These are phyloP conservation scores for Cyclura pinguis DNA, from an alignment of 2,797 vertebrate genomes.

Conservation along the genomic window DNA sequence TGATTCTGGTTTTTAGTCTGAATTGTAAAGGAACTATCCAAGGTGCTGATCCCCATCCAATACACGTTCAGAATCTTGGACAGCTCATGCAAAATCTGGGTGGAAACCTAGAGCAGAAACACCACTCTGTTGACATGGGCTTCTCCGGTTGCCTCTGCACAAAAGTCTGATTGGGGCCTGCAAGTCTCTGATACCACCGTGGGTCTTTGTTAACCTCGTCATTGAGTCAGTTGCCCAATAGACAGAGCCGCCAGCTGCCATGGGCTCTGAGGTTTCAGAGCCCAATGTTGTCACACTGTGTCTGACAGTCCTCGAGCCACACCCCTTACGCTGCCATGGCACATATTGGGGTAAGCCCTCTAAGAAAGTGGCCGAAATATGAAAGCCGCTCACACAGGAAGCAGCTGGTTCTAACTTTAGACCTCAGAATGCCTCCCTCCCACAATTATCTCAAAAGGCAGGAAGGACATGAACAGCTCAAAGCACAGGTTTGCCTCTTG, in stretches of 20 bases:
- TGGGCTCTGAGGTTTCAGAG: neutral
- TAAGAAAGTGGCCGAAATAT: neutral
- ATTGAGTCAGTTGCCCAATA: neutral
- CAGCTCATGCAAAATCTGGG: too few relatives aligned
- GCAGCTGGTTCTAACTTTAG: neutral
- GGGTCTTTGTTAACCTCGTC: neutral
- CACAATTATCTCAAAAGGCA: neutral
- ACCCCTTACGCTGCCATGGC: neutral
- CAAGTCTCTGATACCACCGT: neutral
- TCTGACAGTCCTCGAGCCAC: neutral
- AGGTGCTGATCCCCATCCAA: too few relatives aligned
- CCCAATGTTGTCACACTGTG: neutral
- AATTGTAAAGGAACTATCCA: too few relatives aligned
- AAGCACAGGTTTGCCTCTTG: neutral
- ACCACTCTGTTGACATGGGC: too few relatives aligned
- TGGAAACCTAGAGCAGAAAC: too few relatives aligned
- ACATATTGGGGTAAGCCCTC: neutral
- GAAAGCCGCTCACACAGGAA: neutral
- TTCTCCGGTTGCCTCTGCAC: too few relatives aligned
- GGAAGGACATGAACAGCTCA: neutral
- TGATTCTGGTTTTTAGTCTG: too few relatives aligned
- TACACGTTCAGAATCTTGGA: too few relatives aligned
- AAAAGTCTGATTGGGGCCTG: neutral
- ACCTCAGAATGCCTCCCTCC: neutral
- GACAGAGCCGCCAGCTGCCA: neutral